Conservation (phyloP, 2,113 vertebrate genomes). For the Tachycineta bicolor region DNA sequence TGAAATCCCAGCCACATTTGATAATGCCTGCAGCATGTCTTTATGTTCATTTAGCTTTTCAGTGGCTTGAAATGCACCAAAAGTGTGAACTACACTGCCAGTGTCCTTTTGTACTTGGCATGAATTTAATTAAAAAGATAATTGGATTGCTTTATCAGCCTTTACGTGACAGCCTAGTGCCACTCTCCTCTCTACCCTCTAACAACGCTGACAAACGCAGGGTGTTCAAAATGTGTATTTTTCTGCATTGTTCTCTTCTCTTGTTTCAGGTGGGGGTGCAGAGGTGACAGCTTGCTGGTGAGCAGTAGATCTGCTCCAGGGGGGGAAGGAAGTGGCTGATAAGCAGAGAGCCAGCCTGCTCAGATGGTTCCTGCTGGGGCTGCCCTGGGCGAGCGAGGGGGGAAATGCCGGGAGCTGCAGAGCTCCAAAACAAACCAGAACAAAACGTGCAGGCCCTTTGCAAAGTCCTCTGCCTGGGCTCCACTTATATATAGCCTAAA, state of each 20-base stretch:
- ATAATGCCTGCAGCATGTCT: not conserved
- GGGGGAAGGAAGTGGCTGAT: constrained; percentile 23
- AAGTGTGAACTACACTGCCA: not conserved
- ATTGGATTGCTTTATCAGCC: constrained; percentile 40
- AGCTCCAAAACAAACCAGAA: not conserved
- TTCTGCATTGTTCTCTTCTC: not conserved
- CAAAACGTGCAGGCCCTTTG: not conserved
- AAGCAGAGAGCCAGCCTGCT: not conserved
- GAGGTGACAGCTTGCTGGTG: not conserved
- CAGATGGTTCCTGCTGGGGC: not conserved
- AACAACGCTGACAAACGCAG: not conserved
- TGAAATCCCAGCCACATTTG: not conserved
- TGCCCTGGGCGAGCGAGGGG: not conserved
- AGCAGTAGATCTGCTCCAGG: not conserved
- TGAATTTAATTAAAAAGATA: constrained; percentile 48
- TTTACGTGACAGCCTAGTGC: not conserved
- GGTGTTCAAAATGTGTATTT: not conserved
- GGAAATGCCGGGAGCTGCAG: not conserved
- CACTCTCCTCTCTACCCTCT: not conserved
- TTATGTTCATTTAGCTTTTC: not conserved
- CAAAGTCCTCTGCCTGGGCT: not conserved
- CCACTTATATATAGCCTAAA: rapidly evolving
- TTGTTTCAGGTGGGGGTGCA: not conserved
- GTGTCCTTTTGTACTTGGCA: not conserved
- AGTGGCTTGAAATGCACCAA: not conserved